Evolutionary conservation across 2,888 invertebrate genomes (phyloP).

Genomic region (Meiosimyza decipiens): DNA sequence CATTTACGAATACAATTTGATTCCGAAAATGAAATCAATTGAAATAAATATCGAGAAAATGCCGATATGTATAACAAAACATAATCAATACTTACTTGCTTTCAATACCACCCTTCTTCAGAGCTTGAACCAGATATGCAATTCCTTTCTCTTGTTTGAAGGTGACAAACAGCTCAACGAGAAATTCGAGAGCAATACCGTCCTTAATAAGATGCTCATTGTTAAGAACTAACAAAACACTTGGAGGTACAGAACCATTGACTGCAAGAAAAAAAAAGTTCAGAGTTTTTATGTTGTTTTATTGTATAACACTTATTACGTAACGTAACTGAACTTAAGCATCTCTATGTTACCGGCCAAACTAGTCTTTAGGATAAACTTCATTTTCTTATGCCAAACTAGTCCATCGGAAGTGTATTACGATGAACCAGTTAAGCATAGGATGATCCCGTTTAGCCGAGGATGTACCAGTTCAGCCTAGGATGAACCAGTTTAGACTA

Average conservation of each 20-base stretch:
- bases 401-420: no score
- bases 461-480: no score
- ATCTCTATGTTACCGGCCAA: neutral
- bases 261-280: conserved; percentile 65
- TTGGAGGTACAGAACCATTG: conserved; percentile 90
- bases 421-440: no score
- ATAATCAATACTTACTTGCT: conserved; percentile 68
- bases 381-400: no score
- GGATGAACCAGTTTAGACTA: no score
- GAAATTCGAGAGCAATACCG: conserved; percentile 93
- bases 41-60: neutral
- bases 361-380: no score
- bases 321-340: neutral
- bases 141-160: conserved; percentile 93
- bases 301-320: neutral
- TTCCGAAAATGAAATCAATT: conserved; percentile 28
- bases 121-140: conserved; percentile 83
- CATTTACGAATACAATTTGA: conserved; percentile 4
- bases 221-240: conserved; percentile 85
- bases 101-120: conserved; percentile 87
- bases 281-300: neutral
- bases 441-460: no score
- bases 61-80: conserved; percentile 8
- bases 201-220: conserved; percentile 95
- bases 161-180: conserved; percentile 90